Base-by-base conservation (phyloP, 2,888 invertebrate species). In the Sinhomidia bicolor region DNA sequence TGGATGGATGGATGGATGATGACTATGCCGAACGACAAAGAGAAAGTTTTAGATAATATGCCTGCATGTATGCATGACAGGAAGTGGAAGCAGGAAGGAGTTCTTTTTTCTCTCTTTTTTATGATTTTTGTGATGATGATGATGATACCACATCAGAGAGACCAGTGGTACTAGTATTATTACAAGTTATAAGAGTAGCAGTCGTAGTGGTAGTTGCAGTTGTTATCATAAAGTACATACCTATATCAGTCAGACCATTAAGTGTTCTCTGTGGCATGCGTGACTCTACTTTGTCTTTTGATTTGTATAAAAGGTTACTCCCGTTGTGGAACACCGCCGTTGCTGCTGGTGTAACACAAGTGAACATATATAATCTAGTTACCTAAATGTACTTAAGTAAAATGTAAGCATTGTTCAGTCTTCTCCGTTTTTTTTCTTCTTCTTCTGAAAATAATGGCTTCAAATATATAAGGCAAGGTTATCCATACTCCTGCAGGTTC, bases 11-110 rank as follows among this genome's bases (percentile, higher is more conserved):
- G 17, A 60, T 60, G 23, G 60, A 20, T 2, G 20, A 57, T 17
- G 17, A 57, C 9, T 10, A 60, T 60, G 60, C 10, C 23, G 23
- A 60, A 26, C 26, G 17, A 23, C 12, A 23, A 20, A 60, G 60
- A 26, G 26, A 60, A 60, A 60, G 60, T 60, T 60, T n/a, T n/a
- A 60, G 60, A 60, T 26, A 60, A 17, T 4, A 26, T 60, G 60
- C 20, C 10, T 60, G 26, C 9, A 60, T 23, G 23, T 23, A 60
- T 20, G 60, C 23, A 23, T 23, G 60, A 60, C 60, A 60, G 60
- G 60, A 60, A 23, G 60, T 60, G 17, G 12, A 60, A 60, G 60
- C 60, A 60, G 60, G 60, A 60, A 60, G 26, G 12, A 23, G 7
- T 60, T 23, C 12, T 23, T 60, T 60, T 23, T 23, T 60, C 0